These are phyloP conservation scores for Limnephilus auricula DNA, from an alignment of 2,888 invertebrate genomes.

Conservation along the genomic window DNA sequence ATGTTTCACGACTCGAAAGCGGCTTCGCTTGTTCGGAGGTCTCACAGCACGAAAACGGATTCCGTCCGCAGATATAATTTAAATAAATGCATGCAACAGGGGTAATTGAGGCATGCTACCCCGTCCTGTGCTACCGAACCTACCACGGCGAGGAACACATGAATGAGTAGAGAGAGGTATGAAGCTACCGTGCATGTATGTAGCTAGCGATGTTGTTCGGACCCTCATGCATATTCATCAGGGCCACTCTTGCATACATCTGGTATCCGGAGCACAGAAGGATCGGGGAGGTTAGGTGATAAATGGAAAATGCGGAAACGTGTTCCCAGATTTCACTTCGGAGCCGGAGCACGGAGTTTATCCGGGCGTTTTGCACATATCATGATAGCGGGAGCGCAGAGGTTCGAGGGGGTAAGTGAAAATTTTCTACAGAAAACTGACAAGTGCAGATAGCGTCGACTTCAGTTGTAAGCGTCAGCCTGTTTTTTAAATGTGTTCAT, in stretches of 20 bases:
- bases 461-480: neutral
- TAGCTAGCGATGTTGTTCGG: constrained; percentile 24
- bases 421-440: neutral
- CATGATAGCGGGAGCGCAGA: neutral
- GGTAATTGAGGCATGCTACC: constrained; percentile 54
- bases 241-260: constrained; percentile 53
- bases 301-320: constrained; percentile 47
- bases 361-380: constrained; percentile 22
- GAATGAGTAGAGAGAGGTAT: constrained; percentile 35
- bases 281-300: constrained; percentile 45
- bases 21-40: constrained; percentile 19
- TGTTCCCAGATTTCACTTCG: constrained; percentile 1
- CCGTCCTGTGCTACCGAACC: constrained; percentile 18
- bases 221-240: constrained; percentile 57
- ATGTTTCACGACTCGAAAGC: constrained; percentile 31
- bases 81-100: constrained; percentile 55
- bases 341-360: constrained; percentile 8
- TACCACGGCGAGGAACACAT: constrained; percentile 34
- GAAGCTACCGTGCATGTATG: constrained; percentile 13
- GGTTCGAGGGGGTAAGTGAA: neutral
- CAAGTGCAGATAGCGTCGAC: neutral
- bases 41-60: constrained; percentile 38
- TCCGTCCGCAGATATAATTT: constrained; percentile 51
- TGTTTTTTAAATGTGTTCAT: too few relatives aligned
- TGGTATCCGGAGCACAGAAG: constrained; percentile 49